These are phyloP conservation scores for Anarhynchus alexandrinus DNA, from an alignment of 2,113 vertebrate genomes.

Conservation along the genomic window DNA sequence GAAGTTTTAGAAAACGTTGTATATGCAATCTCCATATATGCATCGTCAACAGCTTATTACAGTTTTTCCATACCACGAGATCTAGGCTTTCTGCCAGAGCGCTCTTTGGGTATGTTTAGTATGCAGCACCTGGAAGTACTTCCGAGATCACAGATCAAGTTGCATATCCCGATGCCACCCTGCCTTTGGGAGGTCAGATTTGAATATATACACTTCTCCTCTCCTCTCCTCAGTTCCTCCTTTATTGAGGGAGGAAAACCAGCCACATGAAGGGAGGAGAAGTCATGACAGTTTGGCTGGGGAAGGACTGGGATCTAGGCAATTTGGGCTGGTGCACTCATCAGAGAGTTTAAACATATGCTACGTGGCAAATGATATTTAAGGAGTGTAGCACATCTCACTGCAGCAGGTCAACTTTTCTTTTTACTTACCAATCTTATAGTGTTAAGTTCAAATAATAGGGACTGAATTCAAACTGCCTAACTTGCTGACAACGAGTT, in stretches of 20 bases:
- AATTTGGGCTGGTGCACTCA: rapidly evolving
- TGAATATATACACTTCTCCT: neutral
- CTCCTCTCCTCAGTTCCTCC: neutral
- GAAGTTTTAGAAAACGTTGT: conserved; percentile 59
- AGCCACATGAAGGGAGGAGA: neutral
- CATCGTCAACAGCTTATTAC: conserved; percentile 61
- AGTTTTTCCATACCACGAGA: conserved; percentile 17
- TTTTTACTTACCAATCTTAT: neutral
- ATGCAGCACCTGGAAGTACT: conserved; percentile 66
- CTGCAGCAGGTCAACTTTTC: neutral
- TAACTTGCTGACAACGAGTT: neutral
- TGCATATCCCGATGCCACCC: neutral
- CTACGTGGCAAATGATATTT: neutral
- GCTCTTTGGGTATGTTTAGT: conserved; percentile 36
- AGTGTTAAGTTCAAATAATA: neutral
- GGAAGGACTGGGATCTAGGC: neutral
- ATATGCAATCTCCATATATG: conserved; percentile 66
- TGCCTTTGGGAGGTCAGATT: neutral
- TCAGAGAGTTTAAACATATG: neutral
- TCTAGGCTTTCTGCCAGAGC: conserved; percentile 60
- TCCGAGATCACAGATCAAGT: conserved; percentile 37
- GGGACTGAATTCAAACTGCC: neutral
- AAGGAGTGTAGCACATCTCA: neutral
- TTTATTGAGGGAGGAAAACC: neutral
- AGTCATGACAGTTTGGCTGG: neutral